These are phyloP conservation scores for Cynaeus angustus DNA, from an alignment of 2,888 invertebrate genomes.

Conservation along the genomic window DNA sequence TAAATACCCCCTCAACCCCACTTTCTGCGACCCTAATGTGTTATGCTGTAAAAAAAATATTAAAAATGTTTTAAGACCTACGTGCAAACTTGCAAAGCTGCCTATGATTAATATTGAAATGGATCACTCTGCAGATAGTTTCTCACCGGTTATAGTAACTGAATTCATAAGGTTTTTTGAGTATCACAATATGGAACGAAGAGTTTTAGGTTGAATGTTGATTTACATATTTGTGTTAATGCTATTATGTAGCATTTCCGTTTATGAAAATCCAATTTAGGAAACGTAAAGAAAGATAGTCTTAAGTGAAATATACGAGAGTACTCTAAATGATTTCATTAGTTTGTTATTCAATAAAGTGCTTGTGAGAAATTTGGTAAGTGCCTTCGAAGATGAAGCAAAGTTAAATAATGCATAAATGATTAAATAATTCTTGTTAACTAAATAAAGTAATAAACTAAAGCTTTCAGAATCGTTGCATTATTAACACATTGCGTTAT, in stretches of 20 bases:
- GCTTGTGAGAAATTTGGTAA: constrained; percentile 32
- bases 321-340: constrained; percentile 41
- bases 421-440: constrained; percentile 42
- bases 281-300: constrained; percentile 18
- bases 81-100: no score
- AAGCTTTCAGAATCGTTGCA: constrained; percentile 37
- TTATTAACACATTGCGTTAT: constrained; percentile 43
- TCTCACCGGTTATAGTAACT: no score
- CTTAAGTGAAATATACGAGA: constrained; percentile 33
- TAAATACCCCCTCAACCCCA: no score
- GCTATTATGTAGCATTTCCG: constrained; percentile 18
- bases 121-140: no score
- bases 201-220: constrained; percentile 8
- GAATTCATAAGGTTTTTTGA: neutral
- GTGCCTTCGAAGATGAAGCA: constrained; percentile 23
- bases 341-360: constrained; percentile 41
- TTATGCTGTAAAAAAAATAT: no score
- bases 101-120: no score
- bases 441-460: constrained; percentile 40
- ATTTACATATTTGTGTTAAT: constrained; percentile 19
- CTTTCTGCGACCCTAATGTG: no score
- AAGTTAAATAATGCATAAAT: constrained; percentile 43
- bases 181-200: no score
- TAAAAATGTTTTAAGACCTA: no score
- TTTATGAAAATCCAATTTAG: constrained; percentile 32